Conservation (phyloP, 2,797 vertebrate species). For the Chelmon rostratus region DNA sequence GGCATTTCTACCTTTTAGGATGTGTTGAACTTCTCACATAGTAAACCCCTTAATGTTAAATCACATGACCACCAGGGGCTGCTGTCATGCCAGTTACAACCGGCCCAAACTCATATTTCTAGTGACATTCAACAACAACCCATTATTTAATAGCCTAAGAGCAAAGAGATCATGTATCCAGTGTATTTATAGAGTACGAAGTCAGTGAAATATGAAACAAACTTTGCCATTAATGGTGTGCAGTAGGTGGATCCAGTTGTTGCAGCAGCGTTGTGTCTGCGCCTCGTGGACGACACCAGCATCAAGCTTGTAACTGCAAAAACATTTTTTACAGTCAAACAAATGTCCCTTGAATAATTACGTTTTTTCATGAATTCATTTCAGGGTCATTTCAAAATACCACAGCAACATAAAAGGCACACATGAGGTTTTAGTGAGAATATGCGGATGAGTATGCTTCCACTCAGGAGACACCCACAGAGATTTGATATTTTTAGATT, state of each 20-base stretch:
- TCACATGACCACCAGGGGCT: constrained; percentile 66
- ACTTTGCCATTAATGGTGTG: not conserved
- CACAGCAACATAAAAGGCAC: not conserved
- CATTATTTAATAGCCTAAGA: constrained; percentile 10
- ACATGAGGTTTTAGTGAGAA: constrained; percentile 6
- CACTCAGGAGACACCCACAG: constrained; percentile 48
- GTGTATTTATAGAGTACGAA: constrained; percentile 8
- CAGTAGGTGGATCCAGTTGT: not conserved
- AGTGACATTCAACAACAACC: not conserved
- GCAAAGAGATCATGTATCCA: constrained; percentile 1
- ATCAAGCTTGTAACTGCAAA: not conserved
- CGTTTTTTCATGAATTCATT: constrained; percentile 3
- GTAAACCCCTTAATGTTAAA: constrained; percentile 6
- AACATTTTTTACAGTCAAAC: not conserved
- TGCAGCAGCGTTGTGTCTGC: not conserved
- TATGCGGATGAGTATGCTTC: constrained; percentile 27
- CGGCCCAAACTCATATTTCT: not conserved
- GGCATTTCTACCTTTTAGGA: too few relatives aligned
- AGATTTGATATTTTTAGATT: constrained; percentile 50
- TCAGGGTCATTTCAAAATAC: not conserved
- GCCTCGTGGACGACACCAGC: not conserved
- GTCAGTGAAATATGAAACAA: not conserved
- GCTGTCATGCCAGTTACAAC: constrained; percentile 61
- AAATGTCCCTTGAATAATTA: not conserved
- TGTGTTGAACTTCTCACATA: not conserved